Percentiles rank a stretch among this genome's conserved stretches.
Evolutionary conservation across 2,797 vertebrate species (phyloP).

Genomic region (Orientallactaga sibirica): DNA sequence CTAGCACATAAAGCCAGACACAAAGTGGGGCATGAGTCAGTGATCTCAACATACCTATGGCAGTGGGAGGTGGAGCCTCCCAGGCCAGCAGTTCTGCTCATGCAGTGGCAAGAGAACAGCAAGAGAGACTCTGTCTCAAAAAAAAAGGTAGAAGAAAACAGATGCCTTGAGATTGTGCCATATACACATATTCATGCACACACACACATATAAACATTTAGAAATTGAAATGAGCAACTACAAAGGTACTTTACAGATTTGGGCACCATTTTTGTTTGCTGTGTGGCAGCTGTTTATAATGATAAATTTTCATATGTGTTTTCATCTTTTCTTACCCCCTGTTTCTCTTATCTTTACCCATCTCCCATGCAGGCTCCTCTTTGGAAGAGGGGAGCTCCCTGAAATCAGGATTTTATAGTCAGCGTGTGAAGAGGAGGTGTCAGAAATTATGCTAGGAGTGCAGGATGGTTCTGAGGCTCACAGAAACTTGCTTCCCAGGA

Average conservation of each 20-base stretch:
- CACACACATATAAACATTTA: no score
- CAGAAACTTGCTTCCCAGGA: background rate
- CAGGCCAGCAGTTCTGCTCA: no score
- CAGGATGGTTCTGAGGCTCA: background rate
- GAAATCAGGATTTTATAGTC: conserved; percentile 21
- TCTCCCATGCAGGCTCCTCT: background rate
- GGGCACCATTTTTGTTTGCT: conserved; percentile 47
- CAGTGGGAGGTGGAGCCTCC: no score
- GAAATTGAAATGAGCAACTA: background rate
- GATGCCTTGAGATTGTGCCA: no score
- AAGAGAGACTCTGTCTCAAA: no score
- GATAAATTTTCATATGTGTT: background rate
- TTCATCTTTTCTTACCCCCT: background rate
- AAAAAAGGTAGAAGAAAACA: no score
- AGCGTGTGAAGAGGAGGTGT: background rate
- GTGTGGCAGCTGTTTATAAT: conserved; percentile 15
- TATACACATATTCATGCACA: no score
- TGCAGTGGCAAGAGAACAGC: no score
- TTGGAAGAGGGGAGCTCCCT: background rate
- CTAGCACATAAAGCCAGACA: no score
- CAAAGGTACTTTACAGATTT: conserved; percentile 28
- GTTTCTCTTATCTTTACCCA: conserved; percentile 26
- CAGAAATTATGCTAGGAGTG: background rate
- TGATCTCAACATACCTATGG: no score
- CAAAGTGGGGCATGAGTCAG: no score